A percentile compares a stretch with the other conserved stretches of the same genome.
Evolutionary conservation across 2,113 vertebrate species (phyloP).

Genomic region (Pipra filicauda): DNA sequence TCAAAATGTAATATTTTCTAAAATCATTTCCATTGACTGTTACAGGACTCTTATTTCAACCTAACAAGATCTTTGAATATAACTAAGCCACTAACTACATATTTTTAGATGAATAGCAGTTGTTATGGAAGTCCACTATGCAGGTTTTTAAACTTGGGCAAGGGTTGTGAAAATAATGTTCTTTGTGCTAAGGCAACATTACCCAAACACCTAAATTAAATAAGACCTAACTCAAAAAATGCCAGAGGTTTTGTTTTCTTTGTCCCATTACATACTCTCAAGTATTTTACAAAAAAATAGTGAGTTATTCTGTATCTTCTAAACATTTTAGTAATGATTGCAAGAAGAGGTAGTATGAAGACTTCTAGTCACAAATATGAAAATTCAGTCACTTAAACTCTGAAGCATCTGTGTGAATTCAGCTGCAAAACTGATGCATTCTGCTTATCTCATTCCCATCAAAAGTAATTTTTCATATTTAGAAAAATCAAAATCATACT

Average conservation of each 20-base stretch:
- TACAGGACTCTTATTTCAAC: not conserved
- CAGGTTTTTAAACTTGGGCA: not conserved
- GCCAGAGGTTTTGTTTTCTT: not conserved
- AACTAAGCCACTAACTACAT: not conserved
- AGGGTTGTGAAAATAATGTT: not conserved
- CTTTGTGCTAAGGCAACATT: not conserved
- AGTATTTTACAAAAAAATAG: not conserved
- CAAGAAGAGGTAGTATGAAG: not conserved
- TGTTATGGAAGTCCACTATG: not conserved
- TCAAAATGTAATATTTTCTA: not conserved
- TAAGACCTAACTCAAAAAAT: not conserved
- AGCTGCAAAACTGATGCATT: not conserved
- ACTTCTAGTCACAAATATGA: not conserved
- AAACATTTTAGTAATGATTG: not conserved
- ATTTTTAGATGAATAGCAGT: not conserved
- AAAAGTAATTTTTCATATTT: not conserved
- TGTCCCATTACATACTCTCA: not conserved
- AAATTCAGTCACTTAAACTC: not conserved
- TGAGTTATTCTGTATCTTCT: not conserved
- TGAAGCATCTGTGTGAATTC: not conserved
- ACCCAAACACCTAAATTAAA: not conserved
- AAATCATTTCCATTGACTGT: not conserved
- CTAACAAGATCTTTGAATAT: not conserved
- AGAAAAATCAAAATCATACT: not conserved
- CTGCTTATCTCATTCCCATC: not conserved